Percentiles rank a stretch among this genome's conserved stretches.
Conservation (phyloP, 2,113 vertebrate genomes). For the Rhinoptilus africanus region DNA sequence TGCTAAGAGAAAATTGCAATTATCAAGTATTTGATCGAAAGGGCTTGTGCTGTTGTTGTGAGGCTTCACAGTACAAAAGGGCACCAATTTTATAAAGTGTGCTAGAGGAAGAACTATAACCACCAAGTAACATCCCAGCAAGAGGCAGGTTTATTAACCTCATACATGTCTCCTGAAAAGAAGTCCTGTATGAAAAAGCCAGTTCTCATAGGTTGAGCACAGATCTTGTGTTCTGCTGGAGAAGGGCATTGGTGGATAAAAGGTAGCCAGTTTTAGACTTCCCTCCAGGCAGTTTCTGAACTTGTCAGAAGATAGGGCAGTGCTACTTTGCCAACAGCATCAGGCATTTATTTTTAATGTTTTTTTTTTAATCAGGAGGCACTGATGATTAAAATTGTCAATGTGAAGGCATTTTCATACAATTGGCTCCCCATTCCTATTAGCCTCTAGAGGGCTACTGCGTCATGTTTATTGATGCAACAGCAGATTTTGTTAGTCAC, state of each 20-base stretch:
- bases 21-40: background rate
- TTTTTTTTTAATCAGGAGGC: background rate
- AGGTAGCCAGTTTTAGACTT: background rate
- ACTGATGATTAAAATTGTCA: background rate
- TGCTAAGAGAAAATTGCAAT: slow-evolving; percentile 12
- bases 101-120: background rate
- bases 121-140: background rate
- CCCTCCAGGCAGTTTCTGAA: background rate
- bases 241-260: background rate
- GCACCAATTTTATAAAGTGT: background rate
- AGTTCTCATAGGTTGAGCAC: background rate
- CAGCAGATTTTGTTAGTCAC: background rate
- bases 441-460: background rate
- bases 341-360: background rate
- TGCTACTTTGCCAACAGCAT: background rate
- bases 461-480: background rate
- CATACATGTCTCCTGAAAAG: background rate
- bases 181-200: background rate
- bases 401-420: background rate
- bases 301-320: background rate
- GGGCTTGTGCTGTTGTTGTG: background rate
- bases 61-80: background rate
- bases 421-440: background rate
- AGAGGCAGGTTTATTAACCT: background rate
- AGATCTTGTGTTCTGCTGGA: background rate